A percentile compares a stretch with the other conserved stretches of the same genome.
These are phyloP conservation scores for Cololabis saira DNA, from an alignment of 2,113 vertebrate species.

Conservation along the genomic window DNA sequence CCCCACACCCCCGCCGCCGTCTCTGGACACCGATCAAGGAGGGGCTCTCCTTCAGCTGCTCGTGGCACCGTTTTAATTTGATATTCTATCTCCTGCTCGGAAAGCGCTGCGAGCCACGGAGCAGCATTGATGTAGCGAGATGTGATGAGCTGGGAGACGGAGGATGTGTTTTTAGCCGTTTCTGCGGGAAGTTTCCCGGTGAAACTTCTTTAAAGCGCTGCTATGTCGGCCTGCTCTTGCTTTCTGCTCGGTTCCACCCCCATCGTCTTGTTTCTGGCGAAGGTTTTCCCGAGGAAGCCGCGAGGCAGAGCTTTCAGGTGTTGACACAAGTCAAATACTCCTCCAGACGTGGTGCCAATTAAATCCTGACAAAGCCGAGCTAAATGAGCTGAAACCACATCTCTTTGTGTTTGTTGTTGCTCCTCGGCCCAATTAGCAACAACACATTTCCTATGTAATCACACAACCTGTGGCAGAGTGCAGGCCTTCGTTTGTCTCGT, in stretches of 20 bases:
- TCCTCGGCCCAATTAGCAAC: conserved; percentile 7
- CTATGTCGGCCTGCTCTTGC: neutral
- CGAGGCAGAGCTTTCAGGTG: too few relatives aligned
- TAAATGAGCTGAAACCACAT: neutral
- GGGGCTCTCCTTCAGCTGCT: conserved; percentile 31
- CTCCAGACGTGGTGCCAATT: neutral
- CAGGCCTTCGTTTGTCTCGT: neutral
- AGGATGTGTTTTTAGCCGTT: conserved; percentile 31
- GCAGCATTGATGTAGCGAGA: conserved; percentile 32
- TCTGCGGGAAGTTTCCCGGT: conserved; percentile 25
- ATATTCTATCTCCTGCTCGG: conserved; percentile 32
- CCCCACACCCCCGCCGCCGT: too few relatives aligned
- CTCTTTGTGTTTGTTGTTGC: neutral
- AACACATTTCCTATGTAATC: neutral
- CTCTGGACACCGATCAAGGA: conserved; percentile 61
- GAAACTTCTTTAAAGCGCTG: too few relatives aligned
- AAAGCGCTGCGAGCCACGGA: conserved; percentile 30
- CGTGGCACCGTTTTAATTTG: conserved; percentile 45
- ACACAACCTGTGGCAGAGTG: neutral
- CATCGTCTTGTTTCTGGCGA: too few relatives aligned
- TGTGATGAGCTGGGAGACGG: conserved; percentile 23
- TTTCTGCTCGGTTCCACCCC: conserved; percentile 1
- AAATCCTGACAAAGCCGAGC: neutral
- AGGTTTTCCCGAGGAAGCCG: too few relatives aligned
- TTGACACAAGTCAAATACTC: too few relatives aligned